These are phyloP conservation scores for Paratilapia polleni DNA, from an alignment of 2,113 vertebrate species.

Conservation along the genomic window DNA sequence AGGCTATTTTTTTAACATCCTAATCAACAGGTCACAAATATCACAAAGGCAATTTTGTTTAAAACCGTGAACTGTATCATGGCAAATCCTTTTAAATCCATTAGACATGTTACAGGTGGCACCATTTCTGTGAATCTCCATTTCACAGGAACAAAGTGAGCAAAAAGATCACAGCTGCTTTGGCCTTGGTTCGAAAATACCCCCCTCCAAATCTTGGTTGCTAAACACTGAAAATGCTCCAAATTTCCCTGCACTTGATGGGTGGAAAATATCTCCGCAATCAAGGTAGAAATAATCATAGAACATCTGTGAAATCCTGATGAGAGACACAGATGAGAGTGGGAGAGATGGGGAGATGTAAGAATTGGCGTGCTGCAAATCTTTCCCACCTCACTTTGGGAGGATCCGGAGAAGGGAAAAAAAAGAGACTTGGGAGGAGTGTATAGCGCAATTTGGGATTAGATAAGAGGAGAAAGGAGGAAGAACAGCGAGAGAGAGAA, in stretches of 20 bases:
- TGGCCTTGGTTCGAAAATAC: conserved; percentile 30
- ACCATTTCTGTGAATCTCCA: conserved; percentile 30
- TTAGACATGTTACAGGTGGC: conserved; percentile 35
- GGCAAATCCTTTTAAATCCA: conserved; percentile 48
- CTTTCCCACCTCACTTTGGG: conserved; percentile 29
- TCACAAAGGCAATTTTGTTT: conserved; percentile 39
- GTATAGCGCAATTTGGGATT: conserved; percentile 32
- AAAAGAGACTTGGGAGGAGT: conserved; percentile 1
- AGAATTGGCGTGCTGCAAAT: conserved; percentile 23
- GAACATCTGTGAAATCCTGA: conserved; percentile 63
- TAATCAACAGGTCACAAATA: conserved; percentile 64
- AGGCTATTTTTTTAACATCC: conserved; percentile 48
- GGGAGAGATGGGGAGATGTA: conserved; percentile 6
- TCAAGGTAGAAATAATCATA: conserved; percentile 54
- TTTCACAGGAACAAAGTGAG: conserved; percentile 39
- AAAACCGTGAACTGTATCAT: conserved; percentile 20
- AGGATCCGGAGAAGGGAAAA: conserved; percentile 6
- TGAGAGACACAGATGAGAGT: conserved; percentile 40
- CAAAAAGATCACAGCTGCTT: conserved; percentile 41
- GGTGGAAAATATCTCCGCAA: conserved; percentile 34
- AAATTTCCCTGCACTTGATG: conserved; percentile 13
- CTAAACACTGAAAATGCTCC: conserved; percentile 5
- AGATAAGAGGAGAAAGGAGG: conserved; percentile 61
- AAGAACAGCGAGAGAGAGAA: not conserved
- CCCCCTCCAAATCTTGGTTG: not conserved